These are phyloP conservation scores for Pocillopora meandrina DNA, from an alignment of 92 coral and sea anemone genomes.

Conservation along the genomic window DNA sequence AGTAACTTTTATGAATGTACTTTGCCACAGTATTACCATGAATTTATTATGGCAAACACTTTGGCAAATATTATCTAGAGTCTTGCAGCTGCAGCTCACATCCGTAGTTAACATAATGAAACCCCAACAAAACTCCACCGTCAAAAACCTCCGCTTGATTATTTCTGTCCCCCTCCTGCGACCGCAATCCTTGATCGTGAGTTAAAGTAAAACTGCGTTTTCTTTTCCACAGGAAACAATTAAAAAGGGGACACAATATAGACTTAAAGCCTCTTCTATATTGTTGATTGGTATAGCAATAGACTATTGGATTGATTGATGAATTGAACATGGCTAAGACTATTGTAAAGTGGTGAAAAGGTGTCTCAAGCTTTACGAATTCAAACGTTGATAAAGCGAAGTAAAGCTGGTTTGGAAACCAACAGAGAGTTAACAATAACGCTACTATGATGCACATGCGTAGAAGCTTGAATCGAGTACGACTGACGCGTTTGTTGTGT, in stretches of 20 bases:
- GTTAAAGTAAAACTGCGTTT: not conserved
- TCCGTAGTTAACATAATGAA: slow-evolving; percentile 18
- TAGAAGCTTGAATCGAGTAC: slow-evolving; percentile 45
- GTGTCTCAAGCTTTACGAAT: slow-evolving; percentile 57
- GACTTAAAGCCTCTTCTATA: slow-evolving; percentile 56
- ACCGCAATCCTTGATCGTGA: not conserved
- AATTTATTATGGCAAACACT: no score
- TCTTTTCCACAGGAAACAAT: not conserved
- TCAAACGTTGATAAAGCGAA: slow-evolving; percentile 58
- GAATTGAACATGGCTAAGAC: slow-evolving; percentile 77
- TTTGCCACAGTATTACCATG: no score
- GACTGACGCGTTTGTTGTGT: slow-evolving; percentile 26
- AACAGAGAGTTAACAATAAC: slow-evolving; percentile 65
- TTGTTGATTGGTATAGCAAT: slow-evolving; percentile 67
- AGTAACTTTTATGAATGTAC: no score
- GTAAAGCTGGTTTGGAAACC: slow-evolving; percentile 87
- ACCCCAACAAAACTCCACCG: slow-evolving; percentile 24
- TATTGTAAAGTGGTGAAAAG: slow-evolving; percentile 67
- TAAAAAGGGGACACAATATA: slow-evolving; percentile 22
- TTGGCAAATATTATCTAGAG: not conserved
- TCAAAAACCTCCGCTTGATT: slow-evolving; percentile 4
- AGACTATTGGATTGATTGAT: slow-evolving; percentile 71
- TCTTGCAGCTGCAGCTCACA: not conserved
- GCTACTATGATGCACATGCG: slow-evolving; percentile 76
- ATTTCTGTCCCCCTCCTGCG: not conserved